Evolutionary conservation across 2,888 invertebrate genomes (phyloP).

Genomic region (Trypoxylon attenuatum): DNA sequence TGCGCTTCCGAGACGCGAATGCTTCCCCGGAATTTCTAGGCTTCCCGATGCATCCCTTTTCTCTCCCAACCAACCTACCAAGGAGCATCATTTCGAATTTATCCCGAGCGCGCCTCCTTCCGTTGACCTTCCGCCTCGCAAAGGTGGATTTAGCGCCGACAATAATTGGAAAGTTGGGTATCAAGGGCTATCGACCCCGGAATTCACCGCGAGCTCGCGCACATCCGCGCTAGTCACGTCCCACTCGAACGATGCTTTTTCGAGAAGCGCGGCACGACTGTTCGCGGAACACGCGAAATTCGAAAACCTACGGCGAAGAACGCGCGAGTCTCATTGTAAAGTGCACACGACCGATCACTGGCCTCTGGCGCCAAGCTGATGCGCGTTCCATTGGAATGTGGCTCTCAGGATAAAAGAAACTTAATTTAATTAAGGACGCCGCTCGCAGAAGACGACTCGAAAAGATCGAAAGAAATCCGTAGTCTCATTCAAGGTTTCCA

Average conservation of each 20-base stretch:
- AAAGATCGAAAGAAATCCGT: constrained; percentile 18
- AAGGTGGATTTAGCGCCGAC: constrained; percentile 31
- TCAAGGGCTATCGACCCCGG: constrained; percentile 19
- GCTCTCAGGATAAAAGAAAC: background rate
- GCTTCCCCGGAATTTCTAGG: constrained; percentile 33
- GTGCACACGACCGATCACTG: background rate
- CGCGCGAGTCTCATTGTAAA: background rate
- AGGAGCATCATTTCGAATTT: constrained; percentile 34
- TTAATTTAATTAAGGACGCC: constrained; percentile 1
- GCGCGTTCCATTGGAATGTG: background rate
- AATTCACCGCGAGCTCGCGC: background rate
- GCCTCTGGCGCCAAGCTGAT: background rate
- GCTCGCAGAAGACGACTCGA: background rate
- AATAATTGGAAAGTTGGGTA: constrained; percentile 12
- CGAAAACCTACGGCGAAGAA: background rate
- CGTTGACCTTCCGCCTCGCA: constrained; percentile 16
- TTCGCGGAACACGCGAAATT: background rate
- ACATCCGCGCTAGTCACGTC: background rate
- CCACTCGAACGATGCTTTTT: background rate
- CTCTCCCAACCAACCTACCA: background rate
- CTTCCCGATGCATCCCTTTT: background rate
- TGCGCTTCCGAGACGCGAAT: constrained; percentile 17
- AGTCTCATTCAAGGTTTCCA: constrained; percentile 44
- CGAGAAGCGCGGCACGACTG: background rate
- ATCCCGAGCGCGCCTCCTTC: constrained; percentile 32